phyloP scores from a whole-genome alignment of 2,888 invertebrate genomes.

The Microctonus brassicae region DNA sequence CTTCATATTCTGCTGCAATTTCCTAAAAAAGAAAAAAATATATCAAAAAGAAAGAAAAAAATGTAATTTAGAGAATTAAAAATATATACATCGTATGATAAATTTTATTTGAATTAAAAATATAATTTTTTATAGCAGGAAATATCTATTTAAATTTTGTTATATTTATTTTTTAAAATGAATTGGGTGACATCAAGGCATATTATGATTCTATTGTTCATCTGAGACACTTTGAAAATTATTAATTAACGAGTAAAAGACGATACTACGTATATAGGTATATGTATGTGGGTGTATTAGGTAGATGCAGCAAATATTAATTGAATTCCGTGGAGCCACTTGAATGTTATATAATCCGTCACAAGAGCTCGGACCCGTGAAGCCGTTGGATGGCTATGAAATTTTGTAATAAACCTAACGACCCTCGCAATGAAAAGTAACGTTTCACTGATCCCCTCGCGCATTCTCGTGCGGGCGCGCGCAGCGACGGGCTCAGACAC shows the following conservation, averaged over 20 bases:
- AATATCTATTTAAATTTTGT: too few relatives aligned
- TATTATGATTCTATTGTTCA: too few relatives aligned
- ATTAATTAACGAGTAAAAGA: slow-evolving; percentile 49
- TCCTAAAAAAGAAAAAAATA: not conserved
- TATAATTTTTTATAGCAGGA: too few relatives aligned
- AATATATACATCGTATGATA: too few relatives aligned
- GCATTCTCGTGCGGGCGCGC: slow-evolving; percentile 20
- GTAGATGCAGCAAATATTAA: slow-evolving; percentile 42
- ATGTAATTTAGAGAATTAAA: not conserved
- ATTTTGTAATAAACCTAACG: slow-evolving; percentile 68
- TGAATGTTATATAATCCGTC: slow-evolving; percentile 43
- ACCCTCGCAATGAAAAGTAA: slow-evolving; percentile 69
- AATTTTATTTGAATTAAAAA: too few relatives aligned
- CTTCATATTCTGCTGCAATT: not conserved
- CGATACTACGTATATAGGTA: not conserved
- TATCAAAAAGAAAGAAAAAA: not conserved
- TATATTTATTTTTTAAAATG: too few relatives aligned
- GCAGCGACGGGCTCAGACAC: slow-evolving; percentile 57
- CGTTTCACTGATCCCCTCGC: slow-evolving; percentile 61
- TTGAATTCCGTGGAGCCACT: slow-evolving; percentile 41
- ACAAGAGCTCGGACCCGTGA: slow-evolving; percentile 43
- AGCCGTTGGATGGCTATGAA: slow-evolving; percentile 54
- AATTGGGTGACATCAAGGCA: not conserved
- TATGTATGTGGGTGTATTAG: slow-evolving; percentile 40
- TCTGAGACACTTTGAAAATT: slow-evolving; percentile 43